Percentiles rank a stretch among this genome's conserved stretches.
phyloP scores from a whole-genome alignment of 2,797 vertebrate species.

The Eulemur albifrons region DNA sequence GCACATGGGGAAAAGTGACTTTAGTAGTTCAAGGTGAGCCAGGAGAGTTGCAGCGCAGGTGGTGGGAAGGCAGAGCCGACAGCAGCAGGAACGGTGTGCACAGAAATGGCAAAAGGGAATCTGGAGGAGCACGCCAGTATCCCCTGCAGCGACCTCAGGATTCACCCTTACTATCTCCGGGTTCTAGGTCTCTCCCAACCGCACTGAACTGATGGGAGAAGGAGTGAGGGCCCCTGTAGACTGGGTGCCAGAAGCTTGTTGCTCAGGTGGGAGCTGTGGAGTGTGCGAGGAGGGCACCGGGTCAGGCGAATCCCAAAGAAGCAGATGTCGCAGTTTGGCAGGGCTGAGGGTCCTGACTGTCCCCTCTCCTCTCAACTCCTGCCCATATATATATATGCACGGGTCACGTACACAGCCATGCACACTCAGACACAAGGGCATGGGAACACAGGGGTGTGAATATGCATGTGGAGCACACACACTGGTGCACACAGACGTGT shows the following conservation, averaged over 20 bases:
- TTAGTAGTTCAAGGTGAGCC: neutral
- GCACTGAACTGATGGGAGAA: neutral
- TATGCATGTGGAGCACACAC: neutral
- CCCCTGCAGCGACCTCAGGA: neutral
- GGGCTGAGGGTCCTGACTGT: neutral
- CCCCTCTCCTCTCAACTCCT: neutral
- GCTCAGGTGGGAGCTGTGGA: neutral
- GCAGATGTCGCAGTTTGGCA: neutral
- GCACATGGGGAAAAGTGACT: neutral
- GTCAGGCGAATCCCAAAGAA: neutral
- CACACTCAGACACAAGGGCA: neutral
- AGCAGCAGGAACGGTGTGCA: neutral
- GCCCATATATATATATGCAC: neutral
- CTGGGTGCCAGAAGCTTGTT: neutral
- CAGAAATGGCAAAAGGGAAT: neutral
- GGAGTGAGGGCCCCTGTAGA: neutral
- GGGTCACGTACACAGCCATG: neutral
- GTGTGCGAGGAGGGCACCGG: neutral
- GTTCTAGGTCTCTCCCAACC: neutral
- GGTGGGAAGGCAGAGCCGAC: neutral
- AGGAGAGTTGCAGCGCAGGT: neutral
- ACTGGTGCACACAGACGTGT: neutral
- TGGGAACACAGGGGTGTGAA: neutral
- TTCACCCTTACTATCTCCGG: neutral
- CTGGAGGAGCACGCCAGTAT: neutral